Conservation (phyloP, 2,888 invertebrate genomes). For the Cryptocephalus moraei region DNA sequence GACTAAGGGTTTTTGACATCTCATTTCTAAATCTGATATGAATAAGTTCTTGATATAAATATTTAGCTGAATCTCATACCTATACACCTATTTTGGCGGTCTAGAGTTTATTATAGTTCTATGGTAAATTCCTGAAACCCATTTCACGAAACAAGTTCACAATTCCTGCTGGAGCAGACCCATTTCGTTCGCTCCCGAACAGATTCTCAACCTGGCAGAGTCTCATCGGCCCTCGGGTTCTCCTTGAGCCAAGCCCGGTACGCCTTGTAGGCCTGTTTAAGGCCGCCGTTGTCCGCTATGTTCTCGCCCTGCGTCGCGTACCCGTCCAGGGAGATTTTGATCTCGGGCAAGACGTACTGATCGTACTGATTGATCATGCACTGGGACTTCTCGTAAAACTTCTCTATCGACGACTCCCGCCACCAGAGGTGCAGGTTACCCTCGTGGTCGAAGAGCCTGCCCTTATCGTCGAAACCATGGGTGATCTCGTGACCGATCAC, state of each 20-base stretch:
- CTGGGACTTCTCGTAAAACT: constrained; percentile 64
- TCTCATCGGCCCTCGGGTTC: constrained; percentile 51
- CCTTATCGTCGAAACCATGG: constrained; percentile 85
- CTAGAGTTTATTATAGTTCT: no score
- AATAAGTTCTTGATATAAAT: no score
- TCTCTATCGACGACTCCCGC: constrained; percentile 62
- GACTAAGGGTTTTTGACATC: no score
- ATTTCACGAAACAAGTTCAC: no score
- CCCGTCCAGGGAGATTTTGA: constrained; percentile 65
- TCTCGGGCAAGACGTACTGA: constrained; percentile 70
- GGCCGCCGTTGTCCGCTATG: constrained; percentile 93
- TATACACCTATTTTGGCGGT: no score
- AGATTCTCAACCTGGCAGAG: constrained; percentile 49
- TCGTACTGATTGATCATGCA: constrained; percentile 83
- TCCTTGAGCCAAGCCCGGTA: constrained; percentile 65
- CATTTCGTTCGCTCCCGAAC: no score
- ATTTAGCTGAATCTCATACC: no score
- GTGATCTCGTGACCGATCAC: constrained; percentile 91
- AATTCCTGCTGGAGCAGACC: no score
- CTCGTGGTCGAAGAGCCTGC: constrained; percentile 83
- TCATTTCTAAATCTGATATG: no score
- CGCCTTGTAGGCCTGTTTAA: constrained; percentile 77
- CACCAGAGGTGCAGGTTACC: constrained; percentile 89
- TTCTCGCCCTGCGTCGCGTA: constrained; percentile 82
- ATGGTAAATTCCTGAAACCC: not conserved